A percentile compares a stretch with the other conserved stretches of the same genome.
These are phyloP conservation scores for Uria lomvia DNA, from an alignment of 2,113 vertebrate species.

Conservation along the genomic window DNA sequence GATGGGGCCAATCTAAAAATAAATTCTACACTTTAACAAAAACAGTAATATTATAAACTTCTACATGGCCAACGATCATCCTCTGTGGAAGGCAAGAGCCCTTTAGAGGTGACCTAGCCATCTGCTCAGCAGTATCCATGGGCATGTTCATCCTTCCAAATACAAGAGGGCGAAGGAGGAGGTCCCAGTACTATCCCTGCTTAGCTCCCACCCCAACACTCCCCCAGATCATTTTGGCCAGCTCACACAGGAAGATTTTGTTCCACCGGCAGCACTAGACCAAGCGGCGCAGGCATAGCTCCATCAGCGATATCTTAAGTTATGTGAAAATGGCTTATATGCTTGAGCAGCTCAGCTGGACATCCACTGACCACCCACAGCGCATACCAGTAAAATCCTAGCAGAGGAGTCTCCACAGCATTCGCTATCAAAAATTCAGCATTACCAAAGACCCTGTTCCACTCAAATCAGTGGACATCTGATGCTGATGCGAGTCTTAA, in stretches of 20 bases:
- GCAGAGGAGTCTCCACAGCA: neutral
- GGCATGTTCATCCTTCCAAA: neutral
- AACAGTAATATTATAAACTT: neutral
- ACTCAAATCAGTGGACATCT: neutral
- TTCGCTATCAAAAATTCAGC: neutral
- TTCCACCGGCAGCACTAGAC: neutral
- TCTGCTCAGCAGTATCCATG: neutral
- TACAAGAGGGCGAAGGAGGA: neutral
- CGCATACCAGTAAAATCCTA: neutral
- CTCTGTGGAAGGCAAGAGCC: neutral
- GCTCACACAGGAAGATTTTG: neutral
- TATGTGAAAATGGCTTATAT: neutral
- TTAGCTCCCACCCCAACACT: neutral
- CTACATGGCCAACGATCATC: neutral
- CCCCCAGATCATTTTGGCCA: neutral
- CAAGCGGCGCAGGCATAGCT: rapidly evolving
- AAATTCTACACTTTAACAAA: neutral
- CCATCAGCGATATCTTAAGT: neutral
- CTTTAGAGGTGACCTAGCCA: neutral
- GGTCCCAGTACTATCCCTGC: rapidly evolving
- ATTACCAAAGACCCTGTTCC: neutral
- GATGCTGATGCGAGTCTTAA: neutral
- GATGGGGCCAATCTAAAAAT: neutral
- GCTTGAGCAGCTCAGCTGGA: neutral
- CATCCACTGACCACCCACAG: neutral